These are phyloP conservation scores for Pitta sordida DNA, from an alignment of 2,113 vertebrate genomes.

Conservation along the genomic window DNA sequence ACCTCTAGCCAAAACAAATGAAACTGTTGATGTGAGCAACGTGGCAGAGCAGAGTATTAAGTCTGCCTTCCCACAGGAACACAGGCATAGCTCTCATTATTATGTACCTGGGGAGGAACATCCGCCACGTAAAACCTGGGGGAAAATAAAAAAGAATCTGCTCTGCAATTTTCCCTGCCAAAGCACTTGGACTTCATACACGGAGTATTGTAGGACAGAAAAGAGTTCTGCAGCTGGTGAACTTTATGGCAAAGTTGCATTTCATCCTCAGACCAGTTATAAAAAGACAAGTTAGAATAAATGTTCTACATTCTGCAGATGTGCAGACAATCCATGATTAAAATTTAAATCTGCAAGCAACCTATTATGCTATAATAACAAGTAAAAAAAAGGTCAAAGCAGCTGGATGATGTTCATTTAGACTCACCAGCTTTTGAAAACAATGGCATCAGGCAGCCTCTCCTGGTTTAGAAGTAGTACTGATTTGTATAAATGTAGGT, in stretches of 20 bases:
- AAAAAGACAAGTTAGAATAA: slow-evolving; percentile 13
- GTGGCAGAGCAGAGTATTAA: background rate
- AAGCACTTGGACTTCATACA: background rate
- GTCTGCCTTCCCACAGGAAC: background rate
- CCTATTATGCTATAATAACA: background rate
- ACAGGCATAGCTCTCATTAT: background rate
- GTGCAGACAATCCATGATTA: background rate
- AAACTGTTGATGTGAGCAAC: background rate
- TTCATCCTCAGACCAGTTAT: slow-evolving; percentile 3
- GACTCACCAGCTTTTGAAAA: background rate
- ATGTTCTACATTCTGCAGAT: background rate
- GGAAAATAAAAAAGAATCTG: background rate
- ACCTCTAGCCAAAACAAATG: background rate
- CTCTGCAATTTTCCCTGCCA: background rate
- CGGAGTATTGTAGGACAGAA: background rate
- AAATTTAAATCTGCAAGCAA: slow-evolving; percentile 11
- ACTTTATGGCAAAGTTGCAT: background rate
- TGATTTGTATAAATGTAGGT: background rate
- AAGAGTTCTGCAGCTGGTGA: background rate
- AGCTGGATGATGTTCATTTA: background rate
- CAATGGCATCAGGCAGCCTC: fast-evolving
- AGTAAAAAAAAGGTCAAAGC: background rate
- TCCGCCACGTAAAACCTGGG: background rate
- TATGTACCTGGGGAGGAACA: background rate
- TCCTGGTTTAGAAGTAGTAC: background rate